These are phyloP conservation scores for Amphilophus citrinellus DNA, from an alignment of 2,113 vertebrate genomes.

Conservation along the genomic window DNA sequence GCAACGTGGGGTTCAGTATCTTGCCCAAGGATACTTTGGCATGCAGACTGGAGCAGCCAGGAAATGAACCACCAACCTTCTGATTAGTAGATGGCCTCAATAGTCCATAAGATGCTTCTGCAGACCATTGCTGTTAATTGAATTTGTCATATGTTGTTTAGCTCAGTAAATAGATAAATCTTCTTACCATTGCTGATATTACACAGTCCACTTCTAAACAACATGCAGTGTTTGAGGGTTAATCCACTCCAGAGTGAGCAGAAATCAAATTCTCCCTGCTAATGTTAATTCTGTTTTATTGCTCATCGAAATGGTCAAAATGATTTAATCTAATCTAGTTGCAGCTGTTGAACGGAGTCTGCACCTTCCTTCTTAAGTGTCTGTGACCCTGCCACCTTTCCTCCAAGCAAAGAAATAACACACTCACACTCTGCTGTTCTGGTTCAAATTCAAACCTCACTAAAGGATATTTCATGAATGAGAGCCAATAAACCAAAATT, in stretches of 20 bases:
- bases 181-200: background rate
- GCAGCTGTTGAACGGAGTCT: background rate
- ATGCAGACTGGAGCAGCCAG: too few species aligned
- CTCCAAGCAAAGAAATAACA: too few species aligned
- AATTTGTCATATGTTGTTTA: background rate
- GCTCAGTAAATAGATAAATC: background rate
- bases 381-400: too few species aligned
- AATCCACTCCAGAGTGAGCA: background rate
- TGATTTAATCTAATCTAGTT: background rate
- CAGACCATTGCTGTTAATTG: background rate
- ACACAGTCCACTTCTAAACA: background rate
- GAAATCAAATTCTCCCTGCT: background rate
- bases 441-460: too few species aligned
- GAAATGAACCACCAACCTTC: too few species aligned
- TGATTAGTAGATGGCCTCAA: too few species aligned
- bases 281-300: background rate
- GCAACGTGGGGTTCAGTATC: too few species aligned
- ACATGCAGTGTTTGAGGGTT: background rate
- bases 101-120: background rate
- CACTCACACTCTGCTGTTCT: too few species aligned
- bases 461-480: too few species aligned
- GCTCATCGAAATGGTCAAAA: background rate
- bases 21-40: too few species aligned
- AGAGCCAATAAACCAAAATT: too few species aligned
- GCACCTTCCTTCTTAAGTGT: too few species aligned